Conservation (phyloP, 2,797 vertebrate species). For the Enteromius unitaeniatus region DNA sequence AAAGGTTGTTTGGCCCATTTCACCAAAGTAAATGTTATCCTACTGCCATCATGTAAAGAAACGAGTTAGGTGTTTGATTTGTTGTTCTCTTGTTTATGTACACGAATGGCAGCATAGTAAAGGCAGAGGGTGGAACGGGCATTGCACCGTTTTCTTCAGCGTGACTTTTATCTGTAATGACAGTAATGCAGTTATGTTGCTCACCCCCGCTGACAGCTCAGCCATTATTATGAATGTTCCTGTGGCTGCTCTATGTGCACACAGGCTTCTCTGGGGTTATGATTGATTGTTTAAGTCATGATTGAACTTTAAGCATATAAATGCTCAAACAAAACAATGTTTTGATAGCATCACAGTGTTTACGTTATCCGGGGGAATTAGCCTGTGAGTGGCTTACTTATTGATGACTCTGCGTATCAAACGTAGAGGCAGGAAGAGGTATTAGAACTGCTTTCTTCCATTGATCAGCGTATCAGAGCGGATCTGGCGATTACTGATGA, state of each 20-base stretch:
- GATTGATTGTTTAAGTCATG: not conserved
- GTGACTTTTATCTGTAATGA: slow-evolving; percentile 36
- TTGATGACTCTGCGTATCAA: not conserved
- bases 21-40: not conserved
- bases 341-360: not conserved
- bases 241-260: not conserved
- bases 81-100: slow-evolving; percentile 13
- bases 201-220: slow-evolving; percentile 22
- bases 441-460: not conserved
- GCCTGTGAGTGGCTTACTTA: not conserved
- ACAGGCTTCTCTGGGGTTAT: not conserved
- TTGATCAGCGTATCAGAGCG: not conserved
- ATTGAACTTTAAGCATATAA: slow-evolving; percentile 8
- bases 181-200: slow-evolving; percentile 27
- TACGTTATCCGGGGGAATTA: not conserved
- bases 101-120: not conserved
- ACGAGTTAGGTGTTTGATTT: not conserved
- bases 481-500: not conserved
- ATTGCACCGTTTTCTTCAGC: not conserved
- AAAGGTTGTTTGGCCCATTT: slow-evolving; percentile 9
- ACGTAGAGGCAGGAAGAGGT: not conserved
- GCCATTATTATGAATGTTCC: not conserved
- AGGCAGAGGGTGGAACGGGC: not conserved
- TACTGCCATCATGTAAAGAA: not conserved
- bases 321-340: not conserved